Base-by-base conservation (phyloP, 2,888 invertebrate species). In the Napeogenes sylphis region DNA sequence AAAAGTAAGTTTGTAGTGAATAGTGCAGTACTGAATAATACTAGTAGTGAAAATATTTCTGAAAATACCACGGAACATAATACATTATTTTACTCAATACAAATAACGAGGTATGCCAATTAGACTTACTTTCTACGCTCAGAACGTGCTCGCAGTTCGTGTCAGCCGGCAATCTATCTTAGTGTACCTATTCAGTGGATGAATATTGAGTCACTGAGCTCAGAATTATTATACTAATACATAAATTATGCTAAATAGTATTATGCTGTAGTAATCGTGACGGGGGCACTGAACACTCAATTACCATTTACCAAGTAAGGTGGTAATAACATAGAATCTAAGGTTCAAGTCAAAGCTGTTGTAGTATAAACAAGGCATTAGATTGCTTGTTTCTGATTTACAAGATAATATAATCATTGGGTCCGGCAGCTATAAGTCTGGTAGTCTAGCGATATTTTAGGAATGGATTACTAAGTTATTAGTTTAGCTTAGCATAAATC, bases 121-220 rank as follows among this genome's bases (percentile, higher is more conserved):
- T 76, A 74, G 69, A 63, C 65, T 59, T 59, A 68, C 68, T 67
- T 70, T 71, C 72, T 71, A 73, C 70, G 72, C 72, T 65, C 67
- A 58, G 68, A 71, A 75, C 77, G 76, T 75, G 75, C 72, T 70
- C 65, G 62, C 62, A 63, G 64, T 66, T 68, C 68, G 69, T 70
- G 72, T 71, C 71, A 71, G 68, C 64, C 63, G 56, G 69, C 71
- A 70, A 73, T 70, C 67, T 68, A 67, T 68, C 66, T 62, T 47
- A 33, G 6, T 54, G 14, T 54, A 57, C 46, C 54, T 63, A 62
- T 64, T 62, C 64, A 65, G 64, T 56, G 61, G 61, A 55, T 60
- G 55, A 56, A 55, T 56, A 63, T 65, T 63, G 66, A 65, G 59
- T 64, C 65, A 61, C 56, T 57, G 65, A 47, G 54, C 61, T 56